Conservation (phyloP, 2,113 vertebrate species). For the Petroica traversi region DNA sequence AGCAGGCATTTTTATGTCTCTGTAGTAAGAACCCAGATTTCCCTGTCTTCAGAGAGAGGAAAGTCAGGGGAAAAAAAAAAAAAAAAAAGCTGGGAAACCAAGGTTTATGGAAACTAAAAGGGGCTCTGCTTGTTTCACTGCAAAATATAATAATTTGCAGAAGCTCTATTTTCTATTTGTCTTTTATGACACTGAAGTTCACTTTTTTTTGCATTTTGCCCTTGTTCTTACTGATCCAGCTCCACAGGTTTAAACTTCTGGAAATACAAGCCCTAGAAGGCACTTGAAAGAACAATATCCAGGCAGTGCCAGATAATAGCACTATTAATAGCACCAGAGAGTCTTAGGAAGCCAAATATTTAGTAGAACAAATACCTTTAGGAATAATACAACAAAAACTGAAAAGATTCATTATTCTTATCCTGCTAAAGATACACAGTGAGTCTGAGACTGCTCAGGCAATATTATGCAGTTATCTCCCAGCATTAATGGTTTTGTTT, state of each 20-base stretch:
- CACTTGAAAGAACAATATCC: background rate
- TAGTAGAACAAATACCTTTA: background rate
- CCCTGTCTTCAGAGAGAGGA: background rate
- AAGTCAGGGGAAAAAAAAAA: background rate
- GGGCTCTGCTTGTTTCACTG: background rate
- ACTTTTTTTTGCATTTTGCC: background rate
- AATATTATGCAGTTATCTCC: background rate
- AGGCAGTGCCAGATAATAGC: background rate
- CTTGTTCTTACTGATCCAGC: background rate
- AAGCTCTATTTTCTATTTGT: background rate
- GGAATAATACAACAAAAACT: background rate
- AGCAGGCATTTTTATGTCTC: background rate
- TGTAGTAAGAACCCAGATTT: background rate
- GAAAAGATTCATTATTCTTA: background rate
- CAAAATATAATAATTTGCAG: background rate
- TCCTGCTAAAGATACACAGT: background rate
- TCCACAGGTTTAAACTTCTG: background rate
- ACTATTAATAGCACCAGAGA: background rate
- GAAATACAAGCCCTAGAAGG: background rate
- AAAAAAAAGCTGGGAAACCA: background rate
- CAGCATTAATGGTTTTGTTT: background rate
- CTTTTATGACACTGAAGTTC: background rate
- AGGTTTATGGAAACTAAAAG: background rate
- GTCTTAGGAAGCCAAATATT: background rate
- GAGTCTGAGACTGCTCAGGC: background rate